These are phyloP conservation scores for Drosophila rubida DNA, from an alignment of 2,888 invertebrate genomes.

Conservation along the genomic window DNA sequence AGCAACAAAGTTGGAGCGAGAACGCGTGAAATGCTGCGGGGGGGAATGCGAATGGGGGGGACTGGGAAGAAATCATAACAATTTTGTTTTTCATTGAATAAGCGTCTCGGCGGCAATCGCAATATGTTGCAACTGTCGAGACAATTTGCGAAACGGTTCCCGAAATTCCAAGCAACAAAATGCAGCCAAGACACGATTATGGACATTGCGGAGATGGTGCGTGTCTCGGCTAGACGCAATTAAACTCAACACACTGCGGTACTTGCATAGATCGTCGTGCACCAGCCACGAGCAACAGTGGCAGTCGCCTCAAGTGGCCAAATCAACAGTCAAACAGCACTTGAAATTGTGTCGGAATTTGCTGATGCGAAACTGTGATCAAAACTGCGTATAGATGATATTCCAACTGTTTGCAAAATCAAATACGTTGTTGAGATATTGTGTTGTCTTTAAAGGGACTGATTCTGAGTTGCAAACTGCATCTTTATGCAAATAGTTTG, in stretches of 20 bases:
- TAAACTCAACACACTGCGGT: slow-evolving; percentile 36
- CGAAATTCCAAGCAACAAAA: slow-evolving; percentile 29
- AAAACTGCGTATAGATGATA: no score
- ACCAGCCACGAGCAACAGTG: not conserved
- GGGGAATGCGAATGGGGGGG: not conserved
- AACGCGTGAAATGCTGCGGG: not conserved
- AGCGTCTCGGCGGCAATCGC: slow-evolving; percentile 23
- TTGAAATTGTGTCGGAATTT: no score
- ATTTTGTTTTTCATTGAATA: slow-evolving; percentile 44
- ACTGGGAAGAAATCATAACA: slow-evolving; percentile 47
- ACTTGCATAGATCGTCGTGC: not conserved
- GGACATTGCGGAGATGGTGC: slow-evolving; percentile 23
- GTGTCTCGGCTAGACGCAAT: slow-evolving; percentile 46
- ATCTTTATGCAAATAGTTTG: not conserved
- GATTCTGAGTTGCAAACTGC: no score
- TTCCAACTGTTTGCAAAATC: no score
- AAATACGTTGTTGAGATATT: no score
- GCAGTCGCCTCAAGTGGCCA: not conserved
- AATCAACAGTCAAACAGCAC: not conserved
- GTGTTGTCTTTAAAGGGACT: no score
- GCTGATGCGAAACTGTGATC: no score
- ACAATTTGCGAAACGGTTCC: slow-evolving; percentile 53
- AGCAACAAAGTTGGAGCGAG: slow-evolving; percentile 1
- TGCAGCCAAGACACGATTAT: slow-evolving; percentile 7
- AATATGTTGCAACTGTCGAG: slow-evolving; percentile 51